Percentiles rank a stretch among this genome's conserved stretches.
Evolutionary conservation across 2,113 vertebrate species (phyloP).

Genomic region (Gila orcuttii): DNA sequence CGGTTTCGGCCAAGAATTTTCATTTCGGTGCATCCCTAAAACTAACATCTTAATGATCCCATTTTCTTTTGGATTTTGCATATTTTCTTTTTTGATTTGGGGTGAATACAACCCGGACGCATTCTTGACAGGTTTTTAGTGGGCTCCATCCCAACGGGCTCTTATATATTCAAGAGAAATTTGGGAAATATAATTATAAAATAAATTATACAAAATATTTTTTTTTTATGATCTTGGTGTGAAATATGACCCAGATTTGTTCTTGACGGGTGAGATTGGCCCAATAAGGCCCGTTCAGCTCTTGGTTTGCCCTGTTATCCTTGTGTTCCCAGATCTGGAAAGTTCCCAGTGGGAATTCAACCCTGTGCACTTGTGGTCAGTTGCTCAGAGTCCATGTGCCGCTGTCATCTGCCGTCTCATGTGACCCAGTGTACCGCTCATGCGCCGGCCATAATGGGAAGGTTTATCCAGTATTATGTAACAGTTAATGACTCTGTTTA

Average conservation of each 20-base stretch:
- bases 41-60: not conserved
- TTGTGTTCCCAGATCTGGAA: not conserved
- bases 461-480: not conserved
- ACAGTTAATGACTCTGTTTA: conserved; percentile 10
- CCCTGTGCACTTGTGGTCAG: not conserved
- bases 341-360: not conserved
- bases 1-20: too few relatives aligned
- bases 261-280: not conserved
- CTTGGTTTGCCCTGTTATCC: not conserved
- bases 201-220: too few relatives aligned
- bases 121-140: not conserved
- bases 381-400: not conserved
- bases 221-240: not conserved
- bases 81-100: not conserved
- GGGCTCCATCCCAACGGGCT: not conserved
- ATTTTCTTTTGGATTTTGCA: not conserved
- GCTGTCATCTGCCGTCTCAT: conserved; percentile 2
- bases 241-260: not conserved
- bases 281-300: not conserved
- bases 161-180: not conserved
- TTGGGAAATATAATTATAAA: too few relatives aligned
- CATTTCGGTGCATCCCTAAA: too few relatives aligned
- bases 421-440: not conserved
- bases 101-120: not conserved
- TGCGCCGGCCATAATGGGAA: not conserved